Percentiles rank a stretch among this genome's conserved stretches.
Conservation (phyloP, 2,113 vertebrate species). For the Platanista minor region DNA sequence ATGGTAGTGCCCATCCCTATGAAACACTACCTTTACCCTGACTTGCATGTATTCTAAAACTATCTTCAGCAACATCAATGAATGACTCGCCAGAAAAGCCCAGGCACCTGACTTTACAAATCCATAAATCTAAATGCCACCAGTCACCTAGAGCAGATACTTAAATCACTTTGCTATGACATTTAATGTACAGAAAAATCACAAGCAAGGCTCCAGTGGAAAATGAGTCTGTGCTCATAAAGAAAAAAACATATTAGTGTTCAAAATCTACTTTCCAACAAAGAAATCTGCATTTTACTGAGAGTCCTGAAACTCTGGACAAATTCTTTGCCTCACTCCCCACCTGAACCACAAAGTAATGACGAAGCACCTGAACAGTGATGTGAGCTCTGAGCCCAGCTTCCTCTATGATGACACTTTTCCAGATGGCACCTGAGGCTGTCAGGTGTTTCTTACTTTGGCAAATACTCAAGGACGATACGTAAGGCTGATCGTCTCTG, state of each 20-base stretch:
- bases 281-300: not conserved
- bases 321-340: not conserved
- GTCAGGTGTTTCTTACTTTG: not conserved
- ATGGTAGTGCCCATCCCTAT: not conserved
- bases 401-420: slow-evolving; percentile 6
- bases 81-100: not conserved
- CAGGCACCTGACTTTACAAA: not conserved
- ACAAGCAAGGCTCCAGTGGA: not conserved
- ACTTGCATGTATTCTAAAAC: not conserved
- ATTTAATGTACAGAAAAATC: not conserved
- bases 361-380: not conserved
- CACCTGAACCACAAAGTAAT: not conserved
- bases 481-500: not conserved
- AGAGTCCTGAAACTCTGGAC: not conserved
- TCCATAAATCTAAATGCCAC: not conserved
- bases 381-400: not conserved
- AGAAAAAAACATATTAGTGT: not conserved
- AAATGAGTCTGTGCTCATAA: not conserved
- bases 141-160: not conserved
- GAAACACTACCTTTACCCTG: not conserved
- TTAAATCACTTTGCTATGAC: not conserved
- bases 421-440: not conserved
- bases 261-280: slow-evolving; percentile 26
- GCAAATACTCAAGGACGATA: not conserved
- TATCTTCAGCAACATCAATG: not conserved